phyloP scores from a whole-genome alignment of 2,113 vertebrate genomes.

The Gobio gobio region DNA sequence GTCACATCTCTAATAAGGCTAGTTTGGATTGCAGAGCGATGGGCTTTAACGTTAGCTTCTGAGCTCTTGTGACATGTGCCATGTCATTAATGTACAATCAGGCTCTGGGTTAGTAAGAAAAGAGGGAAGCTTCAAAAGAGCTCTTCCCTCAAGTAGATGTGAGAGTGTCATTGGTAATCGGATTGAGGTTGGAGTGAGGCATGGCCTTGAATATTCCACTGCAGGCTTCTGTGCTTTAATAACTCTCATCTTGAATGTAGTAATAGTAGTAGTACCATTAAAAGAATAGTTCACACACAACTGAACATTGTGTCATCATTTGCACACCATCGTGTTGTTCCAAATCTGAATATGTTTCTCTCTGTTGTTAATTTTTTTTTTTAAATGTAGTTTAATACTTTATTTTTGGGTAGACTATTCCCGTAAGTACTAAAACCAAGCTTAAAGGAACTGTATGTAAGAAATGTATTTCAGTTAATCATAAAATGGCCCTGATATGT shows the following conservation, averaged over 20 bases:
- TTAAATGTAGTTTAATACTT: too few species aligned
- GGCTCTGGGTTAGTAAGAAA: slow-evolving; percentile 19
- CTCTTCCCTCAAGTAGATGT: slow-evolving; percentile 12
- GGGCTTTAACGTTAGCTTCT: slow-evolving; percentile 6
- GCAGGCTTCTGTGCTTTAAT: slow-evolving; percentile 17
- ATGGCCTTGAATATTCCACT: slow-evolving; percentile 3
- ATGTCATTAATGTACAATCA: slow-evolving; percentile 30
- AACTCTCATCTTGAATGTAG: not conserved
- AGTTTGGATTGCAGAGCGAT: slow-evolving; percentile 20
- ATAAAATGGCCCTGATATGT: too few species aligned
- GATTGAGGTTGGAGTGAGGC: slow-evolving; percentile 31
- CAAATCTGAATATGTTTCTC: not conserved
- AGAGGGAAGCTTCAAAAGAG: slow-evolving; percentile 2
- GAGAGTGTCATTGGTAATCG: slow-evolving; percentile 34
- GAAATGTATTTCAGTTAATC: too few species aligned
- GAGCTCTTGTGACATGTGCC: slow-evolving; percentile 14
- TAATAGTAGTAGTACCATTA: not conserved
- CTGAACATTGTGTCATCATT: not conserved
- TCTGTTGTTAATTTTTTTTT: not conserved
- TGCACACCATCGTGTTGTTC: not conserved
- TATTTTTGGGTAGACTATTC: not conserved
- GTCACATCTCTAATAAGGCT: slow-evolving; percentile 16
- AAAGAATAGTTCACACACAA: not conserved
- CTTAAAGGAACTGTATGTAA: too few species aligned
- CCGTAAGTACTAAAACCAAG: not conserved